phyloP scores from a whole-genome alignment of 2,888 invertebrate genomes.

The Stenoptilia bipunctidactyla region DNA sequence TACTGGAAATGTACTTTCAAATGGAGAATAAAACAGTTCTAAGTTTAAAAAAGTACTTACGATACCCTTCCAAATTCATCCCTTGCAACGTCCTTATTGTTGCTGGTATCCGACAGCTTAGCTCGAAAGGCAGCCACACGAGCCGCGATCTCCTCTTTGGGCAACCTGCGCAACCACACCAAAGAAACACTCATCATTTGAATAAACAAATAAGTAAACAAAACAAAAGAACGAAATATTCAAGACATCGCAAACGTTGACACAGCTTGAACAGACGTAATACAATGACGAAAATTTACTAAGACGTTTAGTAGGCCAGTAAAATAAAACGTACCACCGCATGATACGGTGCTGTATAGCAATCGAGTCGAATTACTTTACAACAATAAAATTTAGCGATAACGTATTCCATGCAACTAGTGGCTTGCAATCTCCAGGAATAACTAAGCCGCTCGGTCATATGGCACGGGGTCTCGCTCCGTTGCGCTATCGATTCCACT shows the following conservation, averaged over 20 bases:
- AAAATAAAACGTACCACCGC: slow-evolving; percentile 59
- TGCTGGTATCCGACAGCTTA: slow-evolving; percentile 80
- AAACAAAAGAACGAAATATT: slow-evolving; percentile 12
- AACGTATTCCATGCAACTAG: slow-evolving; percentile 36
- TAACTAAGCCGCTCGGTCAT: slow-evolving; percentile 15
- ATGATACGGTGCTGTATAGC: slow-evolving; percentile 42
- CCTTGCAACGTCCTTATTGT: slow-evolving; percentile 70
- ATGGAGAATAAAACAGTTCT: slow-evolving; percentile 2
- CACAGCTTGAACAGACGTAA: not conserved
- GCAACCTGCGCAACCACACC: slow-evolving; percentile 78
- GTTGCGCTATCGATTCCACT: slow-evolving; percentile 52
- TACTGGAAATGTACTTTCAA: no score
- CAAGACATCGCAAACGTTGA: slow-evolving; percentile 16
- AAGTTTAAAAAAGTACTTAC: slow-evolving; percentile 34
- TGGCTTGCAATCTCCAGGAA: slow-evolving; percentile 25
- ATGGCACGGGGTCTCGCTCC: slow-evolving; percentile 20
- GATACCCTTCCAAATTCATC: slow-evolving; percentile 90
- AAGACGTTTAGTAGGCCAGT: slow-evolving; percentile 15
- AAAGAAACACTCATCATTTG: slow-evolving; percentile 52
- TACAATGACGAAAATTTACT: slow-evolving; percentile 1
- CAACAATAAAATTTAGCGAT: slow-evolving; percentile 58
- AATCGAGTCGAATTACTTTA: slow-evolving; percentile 54
- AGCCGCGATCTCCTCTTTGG: slow-evolving; percentile 85
- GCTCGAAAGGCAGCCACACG: slow-evolving; percentile 91
- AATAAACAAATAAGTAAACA: slow-evolving; percentile 8